Evolutionary conservation across 2,797 vertebrate species (phyloP).

Genomic region (Sebastes matsubarae): DNA sequence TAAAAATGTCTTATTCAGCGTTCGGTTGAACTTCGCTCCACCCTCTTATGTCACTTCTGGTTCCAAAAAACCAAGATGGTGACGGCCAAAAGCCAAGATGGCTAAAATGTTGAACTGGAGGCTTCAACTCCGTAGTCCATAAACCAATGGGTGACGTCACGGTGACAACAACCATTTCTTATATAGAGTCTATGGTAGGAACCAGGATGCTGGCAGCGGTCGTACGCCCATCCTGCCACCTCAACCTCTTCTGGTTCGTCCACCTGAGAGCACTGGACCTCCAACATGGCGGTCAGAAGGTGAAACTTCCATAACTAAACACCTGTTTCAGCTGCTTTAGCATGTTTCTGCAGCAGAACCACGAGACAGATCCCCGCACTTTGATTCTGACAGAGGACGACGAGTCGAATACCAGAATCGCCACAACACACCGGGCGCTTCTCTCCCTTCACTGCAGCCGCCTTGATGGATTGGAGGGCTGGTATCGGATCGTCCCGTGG

Average conservation of each 20-base stretch:
- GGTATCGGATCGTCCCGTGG: slow-evolving; percentile 40
- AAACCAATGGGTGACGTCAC: too few relatives aligned
- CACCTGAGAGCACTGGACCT: background rate
- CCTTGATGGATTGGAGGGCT: slow-evolving; percentile 56
- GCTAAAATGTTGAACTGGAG: too few relatives aligned
- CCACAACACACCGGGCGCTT: background rate
- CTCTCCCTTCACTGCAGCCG: background rate
- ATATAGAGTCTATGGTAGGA: too few relatives aligned
- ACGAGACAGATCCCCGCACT: background rate
- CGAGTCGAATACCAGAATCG: background rate
- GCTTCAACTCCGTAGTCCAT: too few relatives aligned
- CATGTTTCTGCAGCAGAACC: background rate
- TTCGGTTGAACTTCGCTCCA: too few relatives aligned
- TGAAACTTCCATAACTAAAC: background rate
- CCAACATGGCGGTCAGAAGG: background rate
- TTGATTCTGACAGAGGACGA: background rate
- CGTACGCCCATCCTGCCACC: background rate
- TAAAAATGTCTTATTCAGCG: too few relatives aligned
- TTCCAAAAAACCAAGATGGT: too few relatives aligned
- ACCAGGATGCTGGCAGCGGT: too few relatives aligned
- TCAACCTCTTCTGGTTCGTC: background rate
- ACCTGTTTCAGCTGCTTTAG: background rate
- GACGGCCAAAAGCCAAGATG: too few relatives aligned
- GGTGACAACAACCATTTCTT: too few relatives aligned
- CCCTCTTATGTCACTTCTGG: too few relatives aligned